Evolutionary conservation across 2,797 vertebrate genomes (phyloP), one percentile per base, ranked within the genome.

Genomic region (Malurus splendens): DNA sequence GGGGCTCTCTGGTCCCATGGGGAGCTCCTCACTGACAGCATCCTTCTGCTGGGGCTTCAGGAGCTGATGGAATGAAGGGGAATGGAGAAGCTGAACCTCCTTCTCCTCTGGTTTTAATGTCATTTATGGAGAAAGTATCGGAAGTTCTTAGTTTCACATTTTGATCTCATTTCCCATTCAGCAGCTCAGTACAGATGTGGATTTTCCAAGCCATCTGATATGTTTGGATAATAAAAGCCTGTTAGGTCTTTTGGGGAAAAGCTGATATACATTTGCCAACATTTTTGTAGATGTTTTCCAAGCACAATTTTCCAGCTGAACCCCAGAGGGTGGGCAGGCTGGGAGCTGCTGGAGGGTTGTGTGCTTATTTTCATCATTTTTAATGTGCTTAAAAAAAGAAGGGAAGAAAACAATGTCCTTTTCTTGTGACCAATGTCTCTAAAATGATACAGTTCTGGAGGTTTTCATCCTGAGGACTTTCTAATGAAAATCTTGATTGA

Each of bases 121-220:
- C 42, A 61, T 45, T 84, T 88, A 36, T 0, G 0, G 77, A 70
- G 52, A 44, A 89, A 17, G 19, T 76, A 47, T 91, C 25, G 7
- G 85, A 93, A 94, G 89, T 91, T 78, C 86, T 92, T 78, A 65
- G 22, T 76, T 87, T 92, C 67, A 55, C 28, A 64, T 93, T 95
- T 93, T 93, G 82, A 82, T 93, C 77, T 92, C 82, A 67, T 89
- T 89, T 90, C 89, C 80, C 89, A 74, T 86, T 87, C 5, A 0
- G 50, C 89, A 89, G 77, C 74, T 87, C 9, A 4, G 52, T 92
- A 76, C 80, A 92, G 92, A 92, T 92, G 93, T 82, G 90, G 74
- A 89, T 95, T 94, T 95, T 95, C 95, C 68, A 12, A 94, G 71
- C 85, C 74, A 93, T 87, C 93, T 86, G 95, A 95, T 91, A 79